Evolutionary conservation across 1,140 invertebrate species (phyloP), one percentile per base, ranked within the genome.

Genomic region (Lamellibrachia luymesi): DNA sequence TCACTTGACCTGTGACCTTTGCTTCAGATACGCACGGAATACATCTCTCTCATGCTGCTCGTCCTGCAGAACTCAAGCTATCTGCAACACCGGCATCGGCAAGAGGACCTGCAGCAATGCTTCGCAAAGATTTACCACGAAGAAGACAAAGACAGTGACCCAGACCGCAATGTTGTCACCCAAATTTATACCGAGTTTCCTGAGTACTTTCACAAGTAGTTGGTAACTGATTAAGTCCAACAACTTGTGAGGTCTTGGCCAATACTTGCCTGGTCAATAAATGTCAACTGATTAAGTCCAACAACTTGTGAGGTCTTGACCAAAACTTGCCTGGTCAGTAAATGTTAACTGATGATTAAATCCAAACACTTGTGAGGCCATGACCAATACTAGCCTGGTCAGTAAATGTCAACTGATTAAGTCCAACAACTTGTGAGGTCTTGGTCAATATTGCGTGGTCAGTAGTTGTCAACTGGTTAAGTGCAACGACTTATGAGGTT

Each of bases 51-150:
- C 25, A 94, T 95, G 50, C 94, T 95, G 89, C 93, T 95, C 8
- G 94, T 96, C 27, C 91, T 96, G 7, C 93, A 94, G 51, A 95
- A 96, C 93, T 95, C 95, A 2, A 93, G 95, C 90, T 96, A 96
- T 93, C 50, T 93, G 13, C 95, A 96, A 52, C 94, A 95, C 91
- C 56, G 92, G 89, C 95, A 96, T 93, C 94, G 95, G 38, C 94
- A 93, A 50, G 90, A 93, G 8, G 96, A 96, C 91, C 94, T 96
- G n/a, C 92, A 93, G 10, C 90, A 93, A n/a, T 94, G 94, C 94
- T 94, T 96, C 50, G 92, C 93, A 27, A 89, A 93, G 52, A 94
- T 95, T 52, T 95, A 95, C n/a, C 92, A 93, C 10, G 93, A 94
- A 38, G 95, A 96, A 92, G 95, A 95, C 51, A 93, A 94, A 17